Conservation (phyloP, 92 coral and sea anemone genomes). For the Parazoanthus atlanticus region DNA sequence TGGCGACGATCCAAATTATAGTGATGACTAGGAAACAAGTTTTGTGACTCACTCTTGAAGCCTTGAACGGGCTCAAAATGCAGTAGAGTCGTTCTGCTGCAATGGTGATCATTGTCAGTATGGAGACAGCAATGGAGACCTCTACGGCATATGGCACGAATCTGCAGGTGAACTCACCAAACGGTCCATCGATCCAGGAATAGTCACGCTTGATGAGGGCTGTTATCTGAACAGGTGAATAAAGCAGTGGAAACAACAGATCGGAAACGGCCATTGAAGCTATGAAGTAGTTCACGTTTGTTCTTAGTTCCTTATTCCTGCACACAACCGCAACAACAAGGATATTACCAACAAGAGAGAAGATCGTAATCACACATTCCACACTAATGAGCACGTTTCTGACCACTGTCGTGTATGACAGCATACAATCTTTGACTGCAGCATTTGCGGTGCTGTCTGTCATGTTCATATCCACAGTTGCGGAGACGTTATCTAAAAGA, state of each 20-base stretch:
- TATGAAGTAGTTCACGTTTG: too few species aligned
- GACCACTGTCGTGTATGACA: too few species aligned
- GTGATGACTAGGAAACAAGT: conserved; percentile 50
- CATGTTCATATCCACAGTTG: too few species aligned
- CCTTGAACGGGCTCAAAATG: conserved; percentile 63
- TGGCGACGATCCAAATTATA: conserved; percentile 61
- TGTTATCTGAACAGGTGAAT: conserved; percentile 67
- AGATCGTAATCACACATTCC: conserved; percentile 24
- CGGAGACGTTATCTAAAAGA: too few species aligned
- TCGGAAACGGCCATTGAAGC: conserved; percentile 40
- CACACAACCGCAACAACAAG: conserved; percentile 66
- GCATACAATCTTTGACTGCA: too few species aligned
- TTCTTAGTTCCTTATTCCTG: conserved; percentile 28
- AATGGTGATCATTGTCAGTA: conserved; percentile 60
- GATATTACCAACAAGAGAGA: conserved; percentile 68
- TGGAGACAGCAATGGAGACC: conserved; percentile 70
- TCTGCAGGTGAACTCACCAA: conserved; percentile 68
- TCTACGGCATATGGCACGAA: conserved; percentile 64
- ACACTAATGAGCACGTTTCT: too few species aligned
- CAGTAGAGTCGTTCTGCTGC: conserved; percentile 68
- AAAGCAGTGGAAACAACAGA: conserved; percentile 62
- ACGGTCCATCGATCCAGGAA: conserved; percentile 45
- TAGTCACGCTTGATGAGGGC: conserved; percentile 47
- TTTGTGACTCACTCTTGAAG: conserved; percentile 46
- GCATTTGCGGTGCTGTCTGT: too few species aligned